Evolutionary conservation across 2,888 invertebrate genomes (phyloP).

Genomic region (Diarsia mendica): DNA sequence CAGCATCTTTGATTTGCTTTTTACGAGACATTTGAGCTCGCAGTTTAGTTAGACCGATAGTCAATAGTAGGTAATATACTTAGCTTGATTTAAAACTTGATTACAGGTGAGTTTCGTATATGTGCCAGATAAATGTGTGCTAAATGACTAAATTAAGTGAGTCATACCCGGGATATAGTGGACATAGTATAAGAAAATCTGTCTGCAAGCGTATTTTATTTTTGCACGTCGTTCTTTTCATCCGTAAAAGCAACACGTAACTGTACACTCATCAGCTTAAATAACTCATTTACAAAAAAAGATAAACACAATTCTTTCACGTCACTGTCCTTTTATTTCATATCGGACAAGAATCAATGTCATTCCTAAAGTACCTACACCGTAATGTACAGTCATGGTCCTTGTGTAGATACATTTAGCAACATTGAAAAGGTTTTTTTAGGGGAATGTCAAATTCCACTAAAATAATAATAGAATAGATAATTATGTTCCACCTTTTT

Average conservation of each 20-base stretch:
- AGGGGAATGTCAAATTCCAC: background rate
- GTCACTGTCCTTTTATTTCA: constrained; percentile 44
- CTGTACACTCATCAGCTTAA: constrained; percentile 16
- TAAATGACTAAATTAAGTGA: background rate
- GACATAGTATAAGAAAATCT: background rate
- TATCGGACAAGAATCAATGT: constrained; percentile 41
- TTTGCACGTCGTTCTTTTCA: background rate
- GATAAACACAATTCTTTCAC: constrained; percentile 36
- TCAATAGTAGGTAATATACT: too few relatives aligned
- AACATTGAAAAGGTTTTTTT: background rate
- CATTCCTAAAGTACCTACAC: constrained; percentile 34
- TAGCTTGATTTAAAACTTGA: background rate
- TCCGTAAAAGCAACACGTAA: constrained; percentile 5
- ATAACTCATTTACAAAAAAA: constrained; percentile 27
- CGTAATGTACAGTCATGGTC: background rate
- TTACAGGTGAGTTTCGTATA: background rate
- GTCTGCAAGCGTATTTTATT: too few relatives aligned
- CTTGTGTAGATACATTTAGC: background rate
- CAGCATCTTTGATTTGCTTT: constrained; percentile 19
- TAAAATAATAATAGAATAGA: background rate
- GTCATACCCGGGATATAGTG: background rate
- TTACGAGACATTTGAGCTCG: background rate
- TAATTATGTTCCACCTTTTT: too few relatives aligned
- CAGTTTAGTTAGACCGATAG: constrained; percentile 1
- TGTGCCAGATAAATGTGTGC: too few relatives aligned